Conservation (phyloP, 37 sponge, comb jelly and placozoan genomes). For the Chondrosia reniformis region DNA sequence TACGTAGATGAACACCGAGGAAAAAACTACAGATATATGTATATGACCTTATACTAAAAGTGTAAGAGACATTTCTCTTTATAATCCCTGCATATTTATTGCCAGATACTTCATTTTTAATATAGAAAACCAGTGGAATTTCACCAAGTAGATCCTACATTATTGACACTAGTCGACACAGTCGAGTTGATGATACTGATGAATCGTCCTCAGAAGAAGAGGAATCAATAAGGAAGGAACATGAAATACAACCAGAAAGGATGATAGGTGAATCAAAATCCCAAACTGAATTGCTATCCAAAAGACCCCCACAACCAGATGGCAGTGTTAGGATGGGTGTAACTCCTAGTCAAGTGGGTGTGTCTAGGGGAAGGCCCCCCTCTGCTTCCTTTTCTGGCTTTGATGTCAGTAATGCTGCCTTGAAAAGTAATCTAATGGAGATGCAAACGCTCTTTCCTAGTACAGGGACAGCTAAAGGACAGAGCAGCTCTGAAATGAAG, state of each 20-base stretch:
- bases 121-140: background rate
- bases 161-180: slow-evolving; percentile 13
- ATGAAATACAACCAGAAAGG: background rate
- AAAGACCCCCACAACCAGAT: background rate
- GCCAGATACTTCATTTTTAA: too few relatives aligned
- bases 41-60: too few relatives aligned
- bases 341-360: background rate
- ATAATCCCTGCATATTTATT: too few relatives aligned
- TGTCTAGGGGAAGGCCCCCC: background rate
- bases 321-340: background rate
- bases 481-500: background rate
- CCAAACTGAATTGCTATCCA: too few relatives aligned
- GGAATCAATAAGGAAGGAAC: background rate
- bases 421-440: background rate
- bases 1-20: too few relatives aligned
- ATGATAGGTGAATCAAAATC: too few relatives aligned
- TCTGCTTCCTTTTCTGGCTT: slow-evolving; percentile 8
- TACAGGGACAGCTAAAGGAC: background rate
- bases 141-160: background rate
- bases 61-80: too few relatives aligned
- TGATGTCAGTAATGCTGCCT: background rate
- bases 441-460: slow-evolving; percentile 4
- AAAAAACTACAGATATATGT: too few relatives aligned
- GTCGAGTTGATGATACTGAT: slow-evolving; percentile 14
- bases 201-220: background rate